Percentiles rank a stretch among this genome's conserved stretches.
phyloP scores from a whole-genome alignment of 2,888 invertebrate species.

The Subacronicta megacephala region DNA sequence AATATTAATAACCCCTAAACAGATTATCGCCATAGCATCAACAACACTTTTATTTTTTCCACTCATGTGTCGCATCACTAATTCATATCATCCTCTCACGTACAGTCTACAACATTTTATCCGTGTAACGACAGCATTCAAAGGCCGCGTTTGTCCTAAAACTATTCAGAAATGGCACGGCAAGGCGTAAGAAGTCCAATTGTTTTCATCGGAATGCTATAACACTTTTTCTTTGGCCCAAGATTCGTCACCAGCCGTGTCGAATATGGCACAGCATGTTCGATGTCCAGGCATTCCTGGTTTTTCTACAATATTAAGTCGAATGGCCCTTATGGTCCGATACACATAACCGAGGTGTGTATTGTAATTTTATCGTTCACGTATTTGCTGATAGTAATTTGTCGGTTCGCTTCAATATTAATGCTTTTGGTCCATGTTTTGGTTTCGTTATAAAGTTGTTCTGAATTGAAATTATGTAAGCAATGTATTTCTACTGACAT shows the following conservation, averaged over 20 bases:
- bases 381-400: constrained; percentile 51
- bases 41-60: constrained; percentile 37
- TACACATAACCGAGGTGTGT: constrained; percentile 49
- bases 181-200: constrained; percentile 59
- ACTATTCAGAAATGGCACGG: constrained; percentile 48
- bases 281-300: constrained; percentile 54
- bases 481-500: background rate
- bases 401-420: constrained; percentile 43
- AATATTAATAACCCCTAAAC: constrained; percentile 48
- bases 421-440: constrained; percentile 35
- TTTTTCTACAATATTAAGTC: constrained; percentile 54
- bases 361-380: constrained; percentile 55
- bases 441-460: constrained; percentile 43
- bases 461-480: constrained; percentile 15
- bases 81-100: constrained; percentile 49
- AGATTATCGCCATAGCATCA: constrained; percentile 39
- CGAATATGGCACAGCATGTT: constrained; percentile 64
- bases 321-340: constrained; percentile 32
- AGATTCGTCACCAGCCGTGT: constrained; percentile 73
- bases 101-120: constrained; percentile 49
- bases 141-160: constrained; percentile 36
- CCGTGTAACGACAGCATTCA: constrained; percentile 48
- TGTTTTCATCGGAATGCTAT: constrained; percentile 72
- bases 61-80: constrained; percentile 30
- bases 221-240: constrained; percentile 45